Evolutionary conservation across 2,797 vertebrate genomes (phyloP).

Genomic region (Leptodactylus fallax): DNA sequence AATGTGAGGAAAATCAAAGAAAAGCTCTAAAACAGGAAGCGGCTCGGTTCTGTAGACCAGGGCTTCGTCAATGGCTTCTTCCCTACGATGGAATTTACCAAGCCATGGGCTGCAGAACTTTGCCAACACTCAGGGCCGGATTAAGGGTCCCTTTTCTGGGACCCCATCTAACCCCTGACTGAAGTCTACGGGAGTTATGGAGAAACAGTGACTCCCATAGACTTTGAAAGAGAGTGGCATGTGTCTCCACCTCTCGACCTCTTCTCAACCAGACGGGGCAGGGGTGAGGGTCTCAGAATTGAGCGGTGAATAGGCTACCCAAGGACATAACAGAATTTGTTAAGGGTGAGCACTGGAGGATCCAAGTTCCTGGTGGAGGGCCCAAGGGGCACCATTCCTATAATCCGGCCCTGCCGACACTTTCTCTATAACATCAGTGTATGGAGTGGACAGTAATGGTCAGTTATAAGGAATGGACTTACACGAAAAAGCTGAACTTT

Average conservation of each 20-base stretch:
- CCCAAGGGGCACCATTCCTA: too few relatives aligned
- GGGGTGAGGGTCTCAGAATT: background rate
- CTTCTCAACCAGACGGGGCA: background rate
- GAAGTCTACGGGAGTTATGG: background rate
- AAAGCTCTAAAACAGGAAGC: slow-evolving; percentile 31
- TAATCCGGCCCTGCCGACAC: slow-evolving; percentile 20
- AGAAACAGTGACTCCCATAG: background rate
- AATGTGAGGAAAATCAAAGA: slow-evolving; percentile 81
- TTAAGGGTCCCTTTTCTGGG: background rate
- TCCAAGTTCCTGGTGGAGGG: too few relatives aligned
- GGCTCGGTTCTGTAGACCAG: background rate
- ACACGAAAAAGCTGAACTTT: slow-evolving; percentile 91
- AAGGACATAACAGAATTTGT: too few relatives aligned
- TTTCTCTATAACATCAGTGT: slow-evolving; percentile 81
- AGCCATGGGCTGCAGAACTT: slow-evolving; percentile 6
- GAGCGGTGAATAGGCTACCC: background rate
- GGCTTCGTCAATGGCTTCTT: background rate
- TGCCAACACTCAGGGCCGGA: background rate
- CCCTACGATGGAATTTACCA: background rate
- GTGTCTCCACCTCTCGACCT: too few relatives aligned
- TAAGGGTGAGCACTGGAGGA: too few relatives aligned
- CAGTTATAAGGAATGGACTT: slow-evolving; percentile 93
- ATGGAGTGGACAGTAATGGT: slow-evolving; percentile 81
- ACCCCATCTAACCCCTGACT: background rate
- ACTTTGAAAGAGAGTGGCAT: background rate